Conservation (phyloP, 2,113 vertebrate species). For the Ictalurus punctatus region DNA sequence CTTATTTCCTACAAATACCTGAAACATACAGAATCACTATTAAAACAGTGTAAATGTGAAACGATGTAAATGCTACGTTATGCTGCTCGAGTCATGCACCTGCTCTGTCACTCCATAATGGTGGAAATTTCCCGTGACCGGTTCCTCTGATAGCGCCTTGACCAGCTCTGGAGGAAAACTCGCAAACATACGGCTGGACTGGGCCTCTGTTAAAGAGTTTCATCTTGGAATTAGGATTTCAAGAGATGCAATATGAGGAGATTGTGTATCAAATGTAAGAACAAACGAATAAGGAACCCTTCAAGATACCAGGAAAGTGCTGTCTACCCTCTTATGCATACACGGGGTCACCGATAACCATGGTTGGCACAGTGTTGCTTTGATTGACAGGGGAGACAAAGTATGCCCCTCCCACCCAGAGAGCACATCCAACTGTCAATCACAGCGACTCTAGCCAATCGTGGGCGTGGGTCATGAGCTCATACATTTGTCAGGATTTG, state of each 20-base stretch:
- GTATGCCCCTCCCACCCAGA: not conserved
- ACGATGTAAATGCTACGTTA: not conserved
- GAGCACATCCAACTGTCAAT: not conserved
- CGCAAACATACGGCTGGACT: constrained; percentile 69
- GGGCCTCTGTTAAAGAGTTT: constrained; percentile 37
- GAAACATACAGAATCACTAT: constrained; percentile 1
- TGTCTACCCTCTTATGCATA: not conserved
- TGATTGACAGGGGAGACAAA: not conserved
- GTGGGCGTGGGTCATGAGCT: not conserved
- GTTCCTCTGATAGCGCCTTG: constrained; percentile 66
- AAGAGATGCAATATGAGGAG: not conserved
- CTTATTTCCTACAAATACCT: constrained; percentile 69
- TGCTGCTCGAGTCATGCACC: constrained; percentile 55
- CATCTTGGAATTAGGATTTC: too few species aligned
- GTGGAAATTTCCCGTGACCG: constrained; percentile 79
- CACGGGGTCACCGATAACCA: not conserved
- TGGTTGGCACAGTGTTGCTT: not conserved
- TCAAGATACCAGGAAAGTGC: too few species aligned
- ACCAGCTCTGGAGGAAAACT: constrained; percentile 66
- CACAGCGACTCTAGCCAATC: not conserved
- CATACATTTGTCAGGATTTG: not conserved
- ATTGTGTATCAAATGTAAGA: not conserved
- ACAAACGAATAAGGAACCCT: not conserved
- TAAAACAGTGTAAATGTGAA: too few species aligned
- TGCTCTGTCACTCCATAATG: constrained; percentile 69